Base-by-base conservation (phyloP, 2,888 invertebrate species). In the Amblyteles armatorius region DNA sequence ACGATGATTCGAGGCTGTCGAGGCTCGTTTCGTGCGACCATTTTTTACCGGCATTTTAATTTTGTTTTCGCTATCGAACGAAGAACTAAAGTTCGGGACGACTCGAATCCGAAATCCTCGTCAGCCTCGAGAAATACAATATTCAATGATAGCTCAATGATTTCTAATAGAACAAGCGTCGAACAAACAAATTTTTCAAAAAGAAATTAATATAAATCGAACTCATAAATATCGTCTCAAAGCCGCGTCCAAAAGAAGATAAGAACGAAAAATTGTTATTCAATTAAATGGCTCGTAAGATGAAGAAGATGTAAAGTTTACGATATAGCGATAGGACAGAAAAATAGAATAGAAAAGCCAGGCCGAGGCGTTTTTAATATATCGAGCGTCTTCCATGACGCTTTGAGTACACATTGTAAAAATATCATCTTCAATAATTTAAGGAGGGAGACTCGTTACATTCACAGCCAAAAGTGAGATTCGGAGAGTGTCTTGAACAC, bases 371-470 rank as follows among this genome's bases (percentile, higher is more conserved):
- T 84, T 63, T 63, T 29, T 80, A 55, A 71, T 78, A 84, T 78
- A 74, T 84, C 73, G 44, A 78, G 67, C 79, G 81, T 78, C 78
- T 81, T 65, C 40, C 78, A 73, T 84, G 81, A 84, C 77, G 81
- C 29, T 78, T 73, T 81, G 22, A 50, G 16, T 74, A 63, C 69
- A 73, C 63, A 72, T 63, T 60, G 26, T 72, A 65, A 71, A n/a
- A 16, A 74, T 65, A 55, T 57, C 36, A 52, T 57, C 7, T 50
- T 77, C 50, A 74, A 36, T 44, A 19, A 63, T n/a, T 40, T 40
- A 40, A 40, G 11, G 40, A 40, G 2, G 40, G 40, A 40, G 7
- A 2, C 9, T 11, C 40, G 9, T 40, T 40, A 40, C 40, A 40
- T 40, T 40, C 40, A 0, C 40, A 2, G 40, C 9, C 40, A 40